Conservation (phyloP, 2,113 vertebrate genomes). For the Sialia sialis region DNA sequence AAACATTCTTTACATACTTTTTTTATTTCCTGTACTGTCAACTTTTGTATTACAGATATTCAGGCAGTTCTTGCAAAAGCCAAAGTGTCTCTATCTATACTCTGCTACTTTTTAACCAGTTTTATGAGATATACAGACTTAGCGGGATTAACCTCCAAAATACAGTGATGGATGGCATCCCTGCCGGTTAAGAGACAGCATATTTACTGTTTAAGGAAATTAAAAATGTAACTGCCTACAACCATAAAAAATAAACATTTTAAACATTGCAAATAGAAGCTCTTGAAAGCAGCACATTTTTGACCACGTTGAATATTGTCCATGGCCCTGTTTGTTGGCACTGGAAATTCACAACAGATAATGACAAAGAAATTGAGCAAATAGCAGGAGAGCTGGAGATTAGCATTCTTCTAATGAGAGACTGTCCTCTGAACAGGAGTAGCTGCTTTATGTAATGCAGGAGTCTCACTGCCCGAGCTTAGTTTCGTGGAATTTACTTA, state of each 20-base stretch:
- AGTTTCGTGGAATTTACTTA: not conserved
- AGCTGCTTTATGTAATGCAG: not conserved
- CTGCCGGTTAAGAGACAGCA: not conserved
- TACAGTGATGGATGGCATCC: not conserved
- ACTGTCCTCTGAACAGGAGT: not conserved
- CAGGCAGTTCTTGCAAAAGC: not conserved
- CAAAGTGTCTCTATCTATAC: not conserved
- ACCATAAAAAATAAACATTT: not conserved
- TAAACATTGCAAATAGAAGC: not conserved
- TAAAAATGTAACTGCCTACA: not conserved
- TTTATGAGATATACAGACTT: not conserved
- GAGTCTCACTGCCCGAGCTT: not conserved
- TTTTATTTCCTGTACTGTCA: not conserved
- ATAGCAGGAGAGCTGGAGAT: not conserved
- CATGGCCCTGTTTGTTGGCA: not conserved
- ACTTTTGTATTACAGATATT: not conserved
- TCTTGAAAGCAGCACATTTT: not conserved
- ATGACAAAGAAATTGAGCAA: not conserved
- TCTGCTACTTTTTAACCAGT: not conserved
- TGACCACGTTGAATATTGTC: not conserved
- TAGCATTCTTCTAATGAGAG: not conserved
- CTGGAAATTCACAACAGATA: not conserved
- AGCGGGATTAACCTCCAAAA: not conserved
- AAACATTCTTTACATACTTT: not conserved
- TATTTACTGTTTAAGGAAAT: not conserved